Base-by-base conservation (phyloP, 2,888 invertebrate species). In the Cryptophagus acutangulus region DNA sequence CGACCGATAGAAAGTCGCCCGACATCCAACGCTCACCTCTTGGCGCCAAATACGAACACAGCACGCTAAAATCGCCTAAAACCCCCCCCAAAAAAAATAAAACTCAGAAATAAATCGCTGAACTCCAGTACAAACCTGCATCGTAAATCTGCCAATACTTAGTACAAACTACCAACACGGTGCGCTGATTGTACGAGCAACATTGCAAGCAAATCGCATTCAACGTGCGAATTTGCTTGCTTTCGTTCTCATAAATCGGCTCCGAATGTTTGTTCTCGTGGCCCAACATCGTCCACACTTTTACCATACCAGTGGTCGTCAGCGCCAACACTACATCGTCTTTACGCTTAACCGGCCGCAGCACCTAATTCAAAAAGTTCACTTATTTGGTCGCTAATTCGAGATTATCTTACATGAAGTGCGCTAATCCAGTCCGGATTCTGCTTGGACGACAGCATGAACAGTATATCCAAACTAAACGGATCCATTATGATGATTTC, bases 351-450 rank as follows among this genome's bases (percentile, higher is more conserved):
- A 79, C 79, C 2, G 84, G 84, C 17, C 83, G 74, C 24, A 84
- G 65, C 0, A 81, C 80, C 79, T 80, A 58, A n/a, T n/a, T n/a
- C 57, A 52, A 41, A 31, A 3, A 31, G 16, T 31, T 16, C 3
- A 3, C 9, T 31, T 15, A 40, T n/a, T n/a, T n/a, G 4, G 26
- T 26, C n/a, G 12, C 26, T 26, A n/a, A 26, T 12, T 26, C 12
- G 12, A 26, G 4, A 8, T 8, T 20, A 20, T 20, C 74, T 73
- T 58, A 97, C 88, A 71, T 94, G 92, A 54, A 96, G 77, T 31
- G 97, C 92, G 46, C 92, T 91, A 59, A 99, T 93, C 97, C 99
- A 99, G 63, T 99, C 97, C 0, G 97, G 95, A 65, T 93, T 93
- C 46, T 96, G 91, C 64, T 92, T 85, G 0, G 95, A 95, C 54